These are phyloP conservation scores for Caenorhabditis drosophilae DNA, from an alignment of 2,888 invertebrate species.

Conservation along the genomic window DNA sequence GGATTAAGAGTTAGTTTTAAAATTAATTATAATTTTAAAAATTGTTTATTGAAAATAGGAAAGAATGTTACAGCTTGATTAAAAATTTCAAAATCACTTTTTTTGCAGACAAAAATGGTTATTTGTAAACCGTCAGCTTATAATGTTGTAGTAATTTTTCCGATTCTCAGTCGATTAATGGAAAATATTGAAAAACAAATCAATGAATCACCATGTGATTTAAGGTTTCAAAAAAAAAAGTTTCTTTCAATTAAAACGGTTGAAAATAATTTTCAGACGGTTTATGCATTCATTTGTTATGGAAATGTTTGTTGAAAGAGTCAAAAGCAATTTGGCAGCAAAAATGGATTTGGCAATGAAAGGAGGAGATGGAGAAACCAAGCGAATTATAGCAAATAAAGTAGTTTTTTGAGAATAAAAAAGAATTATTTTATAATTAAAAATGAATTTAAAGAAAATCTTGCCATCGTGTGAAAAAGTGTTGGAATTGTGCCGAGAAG, in stretches of 20 bases:
- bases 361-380: slow-evolving; percentile 44
- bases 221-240: too few relatives aligned
- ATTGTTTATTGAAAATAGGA: not conserved
- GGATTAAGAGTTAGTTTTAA: slow-evolving; percentile 25
- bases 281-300: slow-evolving; percentile 87
- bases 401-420: slow-evolving; percentile 23
- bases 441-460: slow-evolving; percentile 28
- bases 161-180: slow-evolving; percentile 82
- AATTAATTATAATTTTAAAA: not conserved
- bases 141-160: slow-evolving; percentile 78
- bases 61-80: not conserved
- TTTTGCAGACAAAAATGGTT: slow-evolving; percentile 51
- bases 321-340: slow-evolving; percentile 54
- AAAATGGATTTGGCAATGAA: slow-evolving; percentile 47
- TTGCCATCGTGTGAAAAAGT: slow-evolving; percentile 56
- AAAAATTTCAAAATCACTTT: not conserved
- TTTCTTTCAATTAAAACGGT: too few relatives aligned
- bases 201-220: slow-evolving; percentile 43
- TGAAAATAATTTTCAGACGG: slow-evolving; percentile 19
- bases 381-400: slow-evolving; percentile 14
- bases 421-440: not conserved
- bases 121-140: slow-evolving; percentile 76
- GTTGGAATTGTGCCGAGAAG: slow-evolving; percentile 59
- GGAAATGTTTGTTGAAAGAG: slow-evolving; percentile 78
- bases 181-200: slow-evolving; percentile 79